Percentiles rank a stretch among this genome's conserved stretches.
These are phyloP conservation scores for Cataglyphis rosenhaueri DNA, from an alignment of 2,888 invertebrate species.

Conservation along the genomic window DNA sequence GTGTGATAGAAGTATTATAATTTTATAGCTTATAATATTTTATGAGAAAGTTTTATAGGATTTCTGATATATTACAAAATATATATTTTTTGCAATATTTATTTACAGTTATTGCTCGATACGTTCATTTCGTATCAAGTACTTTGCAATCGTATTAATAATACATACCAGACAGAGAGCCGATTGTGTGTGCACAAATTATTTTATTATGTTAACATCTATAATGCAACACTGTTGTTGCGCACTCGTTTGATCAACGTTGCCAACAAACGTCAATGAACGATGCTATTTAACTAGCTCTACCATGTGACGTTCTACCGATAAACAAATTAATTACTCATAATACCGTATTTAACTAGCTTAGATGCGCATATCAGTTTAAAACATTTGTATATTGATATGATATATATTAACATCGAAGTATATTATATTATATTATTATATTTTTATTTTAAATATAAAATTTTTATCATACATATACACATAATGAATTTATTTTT, in stretches of 20 bases:
- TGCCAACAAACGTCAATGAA: conserved; percentile 37
- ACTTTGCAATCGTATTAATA: conserved; percentile 9
- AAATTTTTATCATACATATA: not conserved
- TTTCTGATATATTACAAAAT: not conserved
- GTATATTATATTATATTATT: not conserved
- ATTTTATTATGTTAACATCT: conserved; percentile 33
- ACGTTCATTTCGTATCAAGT: not conserved
- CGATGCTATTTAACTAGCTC: conserved; percentile 64
- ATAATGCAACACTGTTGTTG: conserved; percentile 43
- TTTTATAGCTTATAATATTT: not conserved
- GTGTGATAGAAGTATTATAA: not conserved
- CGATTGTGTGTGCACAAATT: conserved; percentile 17
- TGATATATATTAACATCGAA: conserved; percentile 1
- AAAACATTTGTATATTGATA: not conserved
- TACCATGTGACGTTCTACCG: conserved; percentile 67
- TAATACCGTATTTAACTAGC: conserved; percentile 45
- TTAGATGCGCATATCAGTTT: conserved; percentile 41
- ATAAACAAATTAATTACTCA: conserved; percentile 78
- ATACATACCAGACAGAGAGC: not conserved
- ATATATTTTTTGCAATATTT: not conserved
- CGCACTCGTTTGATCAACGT: conserved; percentile 25
- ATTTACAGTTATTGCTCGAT: not conserved
- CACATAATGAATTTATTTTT: not conserved
- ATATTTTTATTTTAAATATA: not conserved
- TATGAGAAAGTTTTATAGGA: not conserved